Evolutionary conservation across 2,888 invertebrate species (phyloP), one percentile per base, ranked within the genome.

Genomic region (Cataglyphis altisquamis): DNA sequence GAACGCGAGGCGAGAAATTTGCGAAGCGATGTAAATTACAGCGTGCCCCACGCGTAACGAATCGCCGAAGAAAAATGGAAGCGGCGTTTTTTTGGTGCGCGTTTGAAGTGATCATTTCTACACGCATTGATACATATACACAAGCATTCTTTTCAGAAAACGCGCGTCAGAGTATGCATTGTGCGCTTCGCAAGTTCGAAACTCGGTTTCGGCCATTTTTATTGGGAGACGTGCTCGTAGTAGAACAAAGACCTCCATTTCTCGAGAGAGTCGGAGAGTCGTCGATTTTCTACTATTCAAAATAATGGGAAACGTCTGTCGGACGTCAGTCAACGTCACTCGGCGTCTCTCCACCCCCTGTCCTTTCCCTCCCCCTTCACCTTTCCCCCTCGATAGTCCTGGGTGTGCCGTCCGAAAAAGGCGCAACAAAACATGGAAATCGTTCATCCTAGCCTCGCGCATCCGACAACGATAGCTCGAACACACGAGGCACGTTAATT

Each of bases 271-370:
- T 74, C 67, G 64, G 72, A 77, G 85, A 88, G 82, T 86, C 90
- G 88, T 90, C 87, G 90, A 90, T 90, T 94, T 93, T 92, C 87
- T 90, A 89, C 89, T 91, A 93, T 93, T 93, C 91, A 91, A 93
- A 93, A 93, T 93, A 93, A 93, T 94, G 92, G 91, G 92, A 92
- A 93, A 93, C 89, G 94, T 93, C 93, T 90, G 91, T 92, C 89
- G 88, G 87, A 91, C 90, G 94, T 94, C 94, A 93, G 92, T 94
- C 48, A 52, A 52, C 48, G 48, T 52, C 48, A 48, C 48, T 4
- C 18, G 75, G 64, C 82, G 84, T 80, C 73, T 88, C 88, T 91
- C 91, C 66, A 87, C 88, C 87, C 87, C 87, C 45, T 5, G 45
- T 15, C 18, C 15, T 45, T 18, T 2, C 48, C n/a, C 18, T 1